phyloP scores from a whole-genome alignment of 2,113 vertebrate genomes.

The Polypterus bichir region DNA sequence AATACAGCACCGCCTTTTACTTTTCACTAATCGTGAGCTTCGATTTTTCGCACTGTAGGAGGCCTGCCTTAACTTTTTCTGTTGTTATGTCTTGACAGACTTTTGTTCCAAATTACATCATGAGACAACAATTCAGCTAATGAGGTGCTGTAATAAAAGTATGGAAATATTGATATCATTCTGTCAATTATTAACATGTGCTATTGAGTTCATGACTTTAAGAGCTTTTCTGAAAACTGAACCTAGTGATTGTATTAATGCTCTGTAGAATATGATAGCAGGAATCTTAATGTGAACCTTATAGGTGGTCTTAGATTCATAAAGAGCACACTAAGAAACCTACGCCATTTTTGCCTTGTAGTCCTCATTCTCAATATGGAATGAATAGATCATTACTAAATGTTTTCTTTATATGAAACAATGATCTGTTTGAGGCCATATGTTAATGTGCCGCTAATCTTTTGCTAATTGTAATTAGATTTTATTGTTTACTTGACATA shows the following conservation, averaged over 20 bases:
- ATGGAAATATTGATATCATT: conserved; percentile 31
- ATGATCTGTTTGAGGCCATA: no score
- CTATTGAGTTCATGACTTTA: conserved; percentile 6
- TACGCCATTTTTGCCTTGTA: no score
- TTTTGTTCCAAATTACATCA: conserved; percentile 29
- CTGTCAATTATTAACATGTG: conserved; percentile 19
- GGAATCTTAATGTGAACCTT: conserved; percentile 20
- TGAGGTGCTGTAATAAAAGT: conserved; percentile 29
- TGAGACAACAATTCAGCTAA: conserved; percentile 31
- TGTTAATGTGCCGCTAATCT: no score
- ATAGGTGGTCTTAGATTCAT: conserved; percentile 10
- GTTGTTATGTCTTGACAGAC: conserved; percentile 30
- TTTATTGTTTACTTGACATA: no score
- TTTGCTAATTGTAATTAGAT: no score
- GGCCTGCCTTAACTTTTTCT: conserved; percentile 1
- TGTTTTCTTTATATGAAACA: no score
- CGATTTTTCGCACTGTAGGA: no score
- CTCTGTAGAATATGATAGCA: conserved; percentile 31
- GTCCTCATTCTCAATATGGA: no score
- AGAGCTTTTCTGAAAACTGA: conserved; percentile 10
- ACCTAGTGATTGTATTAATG: conserved; percentile 30
- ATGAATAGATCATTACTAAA: no score
- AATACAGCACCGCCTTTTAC: no score
- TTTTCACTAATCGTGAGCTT: no score
- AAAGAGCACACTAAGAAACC: no score